Conservation (phyloP, 1,140 invertebrate species). For the Sarcophaga peregrina region DNA sequence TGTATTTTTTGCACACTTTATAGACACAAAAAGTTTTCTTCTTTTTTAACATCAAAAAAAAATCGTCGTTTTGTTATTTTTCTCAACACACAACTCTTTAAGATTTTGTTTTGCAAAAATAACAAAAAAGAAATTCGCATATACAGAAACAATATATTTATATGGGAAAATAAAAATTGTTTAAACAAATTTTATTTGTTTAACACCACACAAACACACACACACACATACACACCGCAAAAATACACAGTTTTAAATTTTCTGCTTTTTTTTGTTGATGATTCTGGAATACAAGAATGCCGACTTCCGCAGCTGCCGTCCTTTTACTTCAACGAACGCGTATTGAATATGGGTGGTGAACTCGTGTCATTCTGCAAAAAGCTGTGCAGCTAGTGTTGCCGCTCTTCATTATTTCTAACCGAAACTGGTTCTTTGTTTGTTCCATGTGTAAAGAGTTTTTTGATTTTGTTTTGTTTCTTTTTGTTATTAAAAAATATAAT, state of each 20-base stretch:
- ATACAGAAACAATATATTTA: neutral
- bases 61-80: neutral
- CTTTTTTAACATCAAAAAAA: too few relatives aligned
- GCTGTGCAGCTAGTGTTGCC: neutral
- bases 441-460: too few relatives aligned
- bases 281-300: constrained; percentile 24
- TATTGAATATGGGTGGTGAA: constrained; percentile 14
- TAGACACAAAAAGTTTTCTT: constrained; percentile 11
- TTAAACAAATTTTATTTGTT: constrained; percentile 5
- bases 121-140: neutral
- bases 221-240: neutral
- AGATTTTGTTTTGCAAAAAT: constrained; percentile 24
- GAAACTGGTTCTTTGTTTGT: too few relatives aligned
- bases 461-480: too few relatives aligned
- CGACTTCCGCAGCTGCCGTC: constrained; percentile 25
- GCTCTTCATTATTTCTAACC: too few relatives aligned
- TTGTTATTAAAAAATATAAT: too few relatives aligned
- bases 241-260: neutral
- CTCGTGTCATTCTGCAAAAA: neutral
- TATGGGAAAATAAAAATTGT: neutral
- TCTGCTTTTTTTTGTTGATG: constrained; percentile 27
- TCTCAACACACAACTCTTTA: neutral
- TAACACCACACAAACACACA: constrained; percentile 8
- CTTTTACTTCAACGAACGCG: constrained; percentile 23
- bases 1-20: neutral